Conservation (phyloP, 2,113 vertebrate species). For the Sander lucioperca region DNA sequence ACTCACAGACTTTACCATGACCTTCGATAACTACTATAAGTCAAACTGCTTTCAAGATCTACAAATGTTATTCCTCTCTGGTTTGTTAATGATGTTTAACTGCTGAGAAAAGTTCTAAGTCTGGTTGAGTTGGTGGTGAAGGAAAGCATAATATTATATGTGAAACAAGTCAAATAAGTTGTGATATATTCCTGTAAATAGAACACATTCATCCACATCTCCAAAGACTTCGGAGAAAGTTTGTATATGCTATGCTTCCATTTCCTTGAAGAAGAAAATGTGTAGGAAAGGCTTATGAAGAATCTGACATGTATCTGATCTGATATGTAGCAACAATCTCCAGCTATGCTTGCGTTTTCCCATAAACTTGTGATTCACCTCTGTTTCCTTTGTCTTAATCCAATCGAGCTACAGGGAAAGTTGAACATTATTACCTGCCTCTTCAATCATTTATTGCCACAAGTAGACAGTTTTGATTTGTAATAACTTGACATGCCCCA, state of each 20-base stretch:
- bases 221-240: background rate
- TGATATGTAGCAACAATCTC: slow-evolving; percentile 13
- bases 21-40: slow-evolving; percentile 10
- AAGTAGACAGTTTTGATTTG: slow-evolving; percentile 14
- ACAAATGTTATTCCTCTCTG: slow-evolving; percentile 39
- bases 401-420: slow-evolving; percentile 5
- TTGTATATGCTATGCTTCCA: background rate
- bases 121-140: slow-evolving; percentile 9
- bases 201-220: slow-evolving; percentile 11
- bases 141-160: slow-evolving; percentile 21
- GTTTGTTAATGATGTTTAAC: slow-evolving; percentile 74
- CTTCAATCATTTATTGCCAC: slow-evolving; percentile 18
- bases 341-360: background rate
- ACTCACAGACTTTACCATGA: slow-evolving; percentile 30
- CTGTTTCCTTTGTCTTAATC: slow-evolving; percentile 20
- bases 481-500: background rate
- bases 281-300: no score
- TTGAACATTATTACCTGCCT: slow-evolving; percentile 25
- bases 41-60: slow-evolving; percentile 29
- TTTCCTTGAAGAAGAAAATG: slow-evolving; percentile 9
- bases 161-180: background rate
- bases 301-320: slow-evolving; percentile 20
- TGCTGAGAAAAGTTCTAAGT: slow-evolving; percentile 32
- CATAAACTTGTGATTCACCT: background rate
- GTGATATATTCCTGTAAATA: slow-evolving; percentile 31